A percentile compares a stretch with the other conserved stretches of the same genome.
Evolutionary conservation across 2,888 invertebrate species (phyloP).

Genomic region (Unio pictorum): DNA sequence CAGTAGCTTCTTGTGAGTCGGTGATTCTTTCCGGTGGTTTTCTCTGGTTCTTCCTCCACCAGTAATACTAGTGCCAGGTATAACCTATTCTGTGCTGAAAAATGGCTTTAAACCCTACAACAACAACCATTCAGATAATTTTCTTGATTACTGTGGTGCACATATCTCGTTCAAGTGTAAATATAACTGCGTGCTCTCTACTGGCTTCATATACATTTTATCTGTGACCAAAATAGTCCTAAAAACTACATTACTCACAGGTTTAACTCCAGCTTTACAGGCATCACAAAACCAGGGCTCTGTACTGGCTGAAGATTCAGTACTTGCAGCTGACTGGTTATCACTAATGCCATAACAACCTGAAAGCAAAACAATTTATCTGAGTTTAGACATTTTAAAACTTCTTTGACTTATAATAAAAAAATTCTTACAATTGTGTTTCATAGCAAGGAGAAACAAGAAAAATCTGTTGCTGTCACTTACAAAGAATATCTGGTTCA

Average conservation of each 20-base stretch:
- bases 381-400: not conserved
- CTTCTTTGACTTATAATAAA: not conserved
- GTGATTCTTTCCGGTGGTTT: no score
- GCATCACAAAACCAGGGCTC: conserved; percentile 99
- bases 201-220: no score
- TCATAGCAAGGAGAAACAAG: not conserved
- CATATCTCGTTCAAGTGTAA: no score
- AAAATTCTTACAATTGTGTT: not conserved
- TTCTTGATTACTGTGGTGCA: no score
- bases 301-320: conserved; percentile 93
- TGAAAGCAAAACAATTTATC: conserved; percentile 52
- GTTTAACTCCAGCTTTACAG: conserved; percentile 91
- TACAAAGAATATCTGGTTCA: no score
- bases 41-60: no score
- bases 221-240: not conserved
- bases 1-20: no score
- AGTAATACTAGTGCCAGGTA: no score
- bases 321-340: conserved; percentile 90
- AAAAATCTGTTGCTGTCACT: not conserved
- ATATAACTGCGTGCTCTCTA: no score
- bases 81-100: no score
- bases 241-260: conserved; percentile 72
- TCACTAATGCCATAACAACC: conserved; percentile 96
- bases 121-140: no score
- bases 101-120: no score